These are phyloP conservation scores for Neotragus pygmaeus DNA, from an alignment of 2,113 vertebrate species.

Conservation along the genomic window DNA sequence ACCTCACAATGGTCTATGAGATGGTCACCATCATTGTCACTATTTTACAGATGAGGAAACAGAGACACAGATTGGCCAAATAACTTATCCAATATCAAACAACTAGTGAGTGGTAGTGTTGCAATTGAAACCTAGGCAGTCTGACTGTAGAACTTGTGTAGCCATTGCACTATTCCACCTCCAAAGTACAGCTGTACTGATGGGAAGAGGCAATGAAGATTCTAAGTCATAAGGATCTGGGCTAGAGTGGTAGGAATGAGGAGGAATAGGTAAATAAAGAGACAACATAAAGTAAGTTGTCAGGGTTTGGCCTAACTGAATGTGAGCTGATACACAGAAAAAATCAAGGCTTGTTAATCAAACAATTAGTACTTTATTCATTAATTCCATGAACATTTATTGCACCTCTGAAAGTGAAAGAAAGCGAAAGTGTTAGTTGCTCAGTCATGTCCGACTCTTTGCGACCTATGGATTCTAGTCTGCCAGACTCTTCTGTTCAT, in stretches of 20 bases:
- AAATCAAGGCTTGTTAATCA: neutral
- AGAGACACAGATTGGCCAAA: neutral
- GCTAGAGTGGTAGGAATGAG: neutral
- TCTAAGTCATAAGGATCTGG: neutral
- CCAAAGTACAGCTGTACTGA: too few species aligned
- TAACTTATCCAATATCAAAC: neutral
- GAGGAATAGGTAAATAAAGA: neutral
- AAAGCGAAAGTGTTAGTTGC: rapidly evolving
- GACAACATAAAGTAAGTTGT: neutral
- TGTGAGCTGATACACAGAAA: neutral
- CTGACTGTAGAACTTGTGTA: neutral
- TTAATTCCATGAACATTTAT: neutral
- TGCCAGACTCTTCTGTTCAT: neutral
- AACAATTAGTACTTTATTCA: neutral
- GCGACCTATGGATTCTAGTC: neutral
- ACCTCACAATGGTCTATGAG: neutral
- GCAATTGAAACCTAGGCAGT: neutral
- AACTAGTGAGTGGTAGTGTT: neutral
- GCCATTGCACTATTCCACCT: neutral
- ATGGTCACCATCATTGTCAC: neutral
- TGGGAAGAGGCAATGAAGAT: neutral
- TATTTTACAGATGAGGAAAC: neutral
- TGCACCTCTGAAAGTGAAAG: neutral
- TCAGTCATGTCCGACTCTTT: neutral
- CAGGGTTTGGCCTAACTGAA: neutral